A percentile compares a stretch with the other conserved stretches of the same genome.
phyloP scores from a whole-genome alignment of 2,888 invertebrate genomes.

The Epistrophella euchroma region DNA sequence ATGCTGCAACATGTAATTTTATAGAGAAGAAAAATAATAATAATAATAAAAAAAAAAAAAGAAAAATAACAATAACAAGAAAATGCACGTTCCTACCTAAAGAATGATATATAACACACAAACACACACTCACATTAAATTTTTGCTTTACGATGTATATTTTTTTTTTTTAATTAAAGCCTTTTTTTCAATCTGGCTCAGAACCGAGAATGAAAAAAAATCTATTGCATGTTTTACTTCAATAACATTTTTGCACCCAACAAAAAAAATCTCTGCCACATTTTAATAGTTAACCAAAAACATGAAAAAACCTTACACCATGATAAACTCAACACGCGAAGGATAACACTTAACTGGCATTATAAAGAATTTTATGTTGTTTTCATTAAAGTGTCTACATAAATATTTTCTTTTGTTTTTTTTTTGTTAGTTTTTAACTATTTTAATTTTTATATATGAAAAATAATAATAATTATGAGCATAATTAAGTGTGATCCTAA shows the following conservation, averaged over 20 bases:
- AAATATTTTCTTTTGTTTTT: neutral
- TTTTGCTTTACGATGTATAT: neutral
- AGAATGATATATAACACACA: slow-evolving; percentile 22
- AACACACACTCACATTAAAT: neutral
- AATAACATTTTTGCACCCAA: slow-evolving; percentile 67
- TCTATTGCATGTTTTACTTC: slow-evolving; percentile 72
- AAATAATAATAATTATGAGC: slow-evolving; percentile 11
- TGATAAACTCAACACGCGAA: slow-evolving; percentile 66
- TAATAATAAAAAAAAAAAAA: slow-evolving; percentile 16
- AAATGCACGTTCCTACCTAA: slow-evolving; percentile 29
- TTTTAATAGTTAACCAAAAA: slow-evolving; percentile 70
- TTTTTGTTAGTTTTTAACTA: neutral
- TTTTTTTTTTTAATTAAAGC: slow-evolving; percentile 61
- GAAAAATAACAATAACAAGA: slow-evolving; percentile 35
- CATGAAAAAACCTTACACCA: slow-evolving; percentile 56
- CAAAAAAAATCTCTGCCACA: slow-evolving; percentile 56
- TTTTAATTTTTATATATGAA: slow-evolving; percentile 9
- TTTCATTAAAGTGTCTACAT: neutral
- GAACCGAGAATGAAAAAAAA: slow-evolving; percentile 28
- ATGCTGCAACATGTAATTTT: slow-evolving; percentile 69
- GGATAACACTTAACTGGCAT: slow-evolving; percentile 65
- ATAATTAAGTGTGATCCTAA: slow-evolving; percentile 42
- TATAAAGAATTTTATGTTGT: slow-evolving; percentile 1
- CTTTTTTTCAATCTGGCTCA: slow-evolving; percentile 39
- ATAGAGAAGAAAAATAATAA: slow-evolving; percentile 43